phyloP scores from a whole-genome alignment of 2,888 invertebrate species.

The Andrena praecox region DNA sequence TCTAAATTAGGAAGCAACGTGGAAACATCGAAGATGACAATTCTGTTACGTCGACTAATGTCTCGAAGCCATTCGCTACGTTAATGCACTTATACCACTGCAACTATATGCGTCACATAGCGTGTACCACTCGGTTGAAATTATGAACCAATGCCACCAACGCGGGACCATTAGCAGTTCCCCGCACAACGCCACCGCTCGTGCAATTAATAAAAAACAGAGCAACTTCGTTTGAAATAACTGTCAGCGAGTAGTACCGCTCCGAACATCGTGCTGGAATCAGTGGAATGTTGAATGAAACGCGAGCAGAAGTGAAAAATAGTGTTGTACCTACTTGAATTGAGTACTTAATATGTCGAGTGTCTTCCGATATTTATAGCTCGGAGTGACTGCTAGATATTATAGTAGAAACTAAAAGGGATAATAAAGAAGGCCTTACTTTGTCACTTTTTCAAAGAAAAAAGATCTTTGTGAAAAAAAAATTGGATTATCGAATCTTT shows the following conservation, averaged over 20 bases:
- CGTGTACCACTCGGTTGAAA: slow-evolving; percentile 38
- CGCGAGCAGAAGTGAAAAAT: no score
- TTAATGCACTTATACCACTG: slow-evolving; percentile 55
- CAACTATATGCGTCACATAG: slow-evolving; percentile 18
- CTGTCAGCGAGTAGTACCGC: not conserved
- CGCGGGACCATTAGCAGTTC: slow-evolving; percentile 37
- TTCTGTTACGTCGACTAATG: slow-evolving; percentile 56
- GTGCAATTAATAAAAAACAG: slow-evolving; percentile 33
- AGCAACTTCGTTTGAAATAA: not conserved
- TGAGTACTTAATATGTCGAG: no score
- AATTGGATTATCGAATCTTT: no score
- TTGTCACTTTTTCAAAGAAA: no score
- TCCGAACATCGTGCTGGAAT: not conserved
- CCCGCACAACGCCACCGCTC: slow-evolving; percentile 24
- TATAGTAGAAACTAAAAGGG: no score
- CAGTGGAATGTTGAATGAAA: not conserved
- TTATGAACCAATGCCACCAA: slow-evolving; percentile 31
- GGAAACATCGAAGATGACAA: slow-evolving; percentile 43
- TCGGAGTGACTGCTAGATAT: not conserved
- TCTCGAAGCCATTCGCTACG: slow-evolving; percentile 47
- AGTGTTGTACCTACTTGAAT: no score
- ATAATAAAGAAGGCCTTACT: no score
- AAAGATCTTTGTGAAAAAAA: no score
- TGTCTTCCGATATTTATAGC: not conserved
- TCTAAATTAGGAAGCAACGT: no score